These are phyloP conservation scores for Nephotettix cincticeps DNA, from an alignment of 1,140 invertebrate genomes.

Conservation along the genomic window DNA sequence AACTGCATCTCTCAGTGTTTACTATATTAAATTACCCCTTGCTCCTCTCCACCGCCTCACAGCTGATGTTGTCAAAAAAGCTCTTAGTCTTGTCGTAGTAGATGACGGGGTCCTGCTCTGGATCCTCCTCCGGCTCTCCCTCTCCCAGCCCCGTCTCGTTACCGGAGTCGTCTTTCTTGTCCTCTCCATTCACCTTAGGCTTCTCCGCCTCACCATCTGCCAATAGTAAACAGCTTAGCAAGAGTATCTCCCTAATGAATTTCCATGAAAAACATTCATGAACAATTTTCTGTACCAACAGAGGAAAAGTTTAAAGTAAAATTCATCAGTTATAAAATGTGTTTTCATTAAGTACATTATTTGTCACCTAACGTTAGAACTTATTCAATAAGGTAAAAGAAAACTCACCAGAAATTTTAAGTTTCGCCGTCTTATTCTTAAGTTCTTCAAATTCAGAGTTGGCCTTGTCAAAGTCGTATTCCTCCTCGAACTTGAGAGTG, in stretches of 20 bases:
- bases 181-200: constrained; percentile 58
- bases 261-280: no score
- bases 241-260: no score
- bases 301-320: no score
- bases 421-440: constrained; percentile 77
- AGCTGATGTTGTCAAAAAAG: constrained; percentile 99
- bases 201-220: constrained; percentile 37
- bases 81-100: constrained; percentile 96
- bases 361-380: no score
- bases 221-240: no score
- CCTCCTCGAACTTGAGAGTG: constrained; percentile 89
- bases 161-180: constrained; percentile 81
- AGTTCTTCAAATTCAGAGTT: constrained; percentile 96
- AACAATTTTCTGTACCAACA: no score
- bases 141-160: constrained; percentile 81
- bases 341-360: no score
- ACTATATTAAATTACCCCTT: no score
- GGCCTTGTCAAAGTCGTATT: constrained; percentile 97
- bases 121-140: constrained; percentile 60
- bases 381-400: no score
- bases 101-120: constrained; percentile 62
- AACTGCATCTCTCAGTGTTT: no score
- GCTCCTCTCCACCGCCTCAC: constrained; percentile 92
- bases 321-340: no score
- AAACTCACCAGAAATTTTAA: constrained; percentile 65